Evolutionary conservation across 2,888 invertebrate species (phyloP).

Genomic region (Caenorhabditis panamensis): DNA sequence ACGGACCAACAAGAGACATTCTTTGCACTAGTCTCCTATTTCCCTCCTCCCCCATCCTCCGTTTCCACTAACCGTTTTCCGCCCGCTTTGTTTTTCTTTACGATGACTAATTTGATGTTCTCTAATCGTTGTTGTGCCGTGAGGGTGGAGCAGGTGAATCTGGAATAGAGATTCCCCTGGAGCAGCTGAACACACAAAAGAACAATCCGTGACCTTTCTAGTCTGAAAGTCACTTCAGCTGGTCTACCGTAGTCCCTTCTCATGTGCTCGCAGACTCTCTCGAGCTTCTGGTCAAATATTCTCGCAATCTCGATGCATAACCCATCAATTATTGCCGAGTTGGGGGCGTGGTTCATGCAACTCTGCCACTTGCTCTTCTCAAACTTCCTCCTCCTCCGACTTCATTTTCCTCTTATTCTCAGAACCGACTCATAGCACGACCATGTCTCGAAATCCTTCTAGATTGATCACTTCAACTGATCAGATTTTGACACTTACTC

Average conservation of each 20-base stretch:
- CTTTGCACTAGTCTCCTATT: conserved; percentile 18
- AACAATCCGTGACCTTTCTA: no score
- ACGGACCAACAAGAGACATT: conserved; percentile 7
- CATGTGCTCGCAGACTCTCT: not conserved
- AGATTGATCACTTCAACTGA: conserved; percentile 7
- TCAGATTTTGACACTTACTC: conserved; percentile 16
- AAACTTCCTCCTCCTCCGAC: conserved; percentile 28
- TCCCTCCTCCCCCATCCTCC: conserved; percentile 3
- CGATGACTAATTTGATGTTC: conserved; percentile 38
- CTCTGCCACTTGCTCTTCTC: conserved; percentile 13
- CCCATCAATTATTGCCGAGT: conserved; percentile 41
- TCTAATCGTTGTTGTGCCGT: conserved; percentile 27
- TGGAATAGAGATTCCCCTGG: not conserved
- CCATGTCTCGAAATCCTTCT: conserved; percentile 1
- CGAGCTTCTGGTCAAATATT: conserved; percentile 12
- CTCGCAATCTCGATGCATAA: conserved; percentile 35
- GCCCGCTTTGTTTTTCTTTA: conserved; percentile 17
- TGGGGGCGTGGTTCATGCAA: conserved; percentile 43
- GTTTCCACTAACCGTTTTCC: conserved; percentile 14
- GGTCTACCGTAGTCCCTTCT: conserved; percentile 14
- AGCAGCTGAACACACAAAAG: conserved; percentile 15
- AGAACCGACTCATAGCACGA: no score
- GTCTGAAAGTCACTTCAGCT: conserved; percentile 6
- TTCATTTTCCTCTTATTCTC: not conserved
- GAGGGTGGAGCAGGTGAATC: conserved; percentile 31